Evolutionary conservation across 53 echinoderm and acorn worm genomes (phyloP), one percentile per base, ranked within the genome.

Genomic region (Patiria pectinifera): DNA sequence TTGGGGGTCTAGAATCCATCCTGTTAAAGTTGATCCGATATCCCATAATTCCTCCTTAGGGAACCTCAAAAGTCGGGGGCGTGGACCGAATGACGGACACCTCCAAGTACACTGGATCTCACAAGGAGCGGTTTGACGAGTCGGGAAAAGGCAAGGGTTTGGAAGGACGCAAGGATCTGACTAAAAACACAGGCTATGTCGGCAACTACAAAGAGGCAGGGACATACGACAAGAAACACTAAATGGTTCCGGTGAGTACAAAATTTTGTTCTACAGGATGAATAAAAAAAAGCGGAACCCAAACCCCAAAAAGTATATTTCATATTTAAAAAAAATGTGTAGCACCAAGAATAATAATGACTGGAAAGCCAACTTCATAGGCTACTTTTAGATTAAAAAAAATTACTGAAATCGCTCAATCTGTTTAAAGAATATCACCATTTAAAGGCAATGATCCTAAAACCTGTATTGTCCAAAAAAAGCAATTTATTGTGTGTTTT

Each of bases 101-200:
- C 16, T 82, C 92, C 62, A 93, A 97, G 59, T 97, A 97, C 88
- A 97, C 97, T 25, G 97, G 96, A 1, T 93, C 89, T 44, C 96
- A 96, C 82, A 96, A 95, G 84, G 97, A 97, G 77, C 93, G 97
- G 12, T 97, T 97, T 58, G 94, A 91, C 74, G 93, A 93, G 45
- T 78, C 69, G 12, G 97, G 96, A 2, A 94, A 94, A 83, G 97
- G 96, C 44, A 94, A 86, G 74, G 97, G 97, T n/a, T 86, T 91
- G 45, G 92, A 89, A 1, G 97, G 97, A 11, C 95, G 97, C 35
- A 92, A 94, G 81, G 95, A 97, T 61, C 23, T 77, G 48, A 79
- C 10, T 0, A 93, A 89, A 3, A 46, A 92, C 10, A 35, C 92
- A 7, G 96, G 96, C 77, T 97, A 97, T 62, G 97, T 97, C 69